These are phyloP conservation scores for Cylas formicarius DNA, from an alignment of 1,140 invertebrate genomes.

Conservation along the genomic window DNA sequence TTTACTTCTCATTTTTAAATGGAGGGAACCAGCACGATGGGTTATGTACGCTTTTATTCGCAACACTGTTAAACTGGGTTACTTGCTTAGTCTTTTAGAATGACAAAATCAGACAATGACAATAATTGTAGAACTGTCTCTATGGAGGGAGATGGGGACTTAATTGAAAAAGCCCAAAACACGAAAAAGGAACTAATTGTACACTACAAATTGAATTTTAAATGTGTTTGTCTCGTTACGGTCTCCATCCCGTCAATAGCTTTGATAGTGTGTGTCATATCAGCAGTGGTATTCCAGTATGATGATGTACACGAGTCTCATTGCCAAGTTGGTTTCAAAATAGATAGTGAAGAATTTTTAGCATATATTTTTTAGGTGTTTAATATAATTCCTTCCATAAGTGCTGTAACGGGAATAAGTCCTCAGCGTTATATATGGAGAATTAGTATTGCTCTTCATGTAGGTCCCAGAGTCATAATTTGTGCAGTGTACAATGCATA, in stretches of 20 bases:
- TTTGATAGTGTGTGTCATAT: constrained; percentile 76
- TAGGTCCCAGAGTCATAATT: constrained; percentile 78
- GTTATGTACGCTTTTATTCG: too few species aligned
- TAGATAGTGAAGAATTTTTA: constrained; percentile 10
- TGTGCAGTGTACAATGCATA: constrained; percentile 77
- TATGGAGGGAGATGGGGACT: too few species aligned
- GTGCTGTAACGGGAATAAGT: constrained; percentile 83
- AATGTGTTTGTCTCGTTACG: constrained; percentile 69
- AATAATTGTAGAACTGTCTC: too few species aligned
- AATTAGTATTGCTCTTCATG: constrained; percentile 81
- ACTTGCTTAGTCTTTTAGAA: too few species aligned
- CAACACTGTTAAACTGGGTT: too few species aligned
- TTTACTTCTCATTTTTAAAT: too few species aligned
- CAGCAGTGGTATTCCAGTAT: constrained; percentile 80
- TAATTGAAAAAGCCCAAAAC: too few species aligned
- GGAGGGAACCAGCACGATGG: too few species aligned
- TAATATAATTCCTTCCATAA: constrained; percentile 86
- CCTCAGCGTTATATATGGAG: constrained; percentile 90
- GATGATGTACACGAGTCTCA: constrained; percentile 89
- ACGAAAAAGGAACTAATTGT: constrained; percentile 25
- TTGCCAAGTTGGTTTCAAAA: constrained; percentile 65
- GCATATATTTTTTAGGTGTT: constrained; percentile 62
- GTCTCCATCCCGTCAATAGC: constrained; percentile 73
- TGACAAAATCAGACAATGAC: too few species aligned
- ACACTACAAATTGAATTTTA: constrained; percentile 43